Conservation (phyloP, 2,797 vertebrate species). For the Moxostoma hubbsi region DNA sequence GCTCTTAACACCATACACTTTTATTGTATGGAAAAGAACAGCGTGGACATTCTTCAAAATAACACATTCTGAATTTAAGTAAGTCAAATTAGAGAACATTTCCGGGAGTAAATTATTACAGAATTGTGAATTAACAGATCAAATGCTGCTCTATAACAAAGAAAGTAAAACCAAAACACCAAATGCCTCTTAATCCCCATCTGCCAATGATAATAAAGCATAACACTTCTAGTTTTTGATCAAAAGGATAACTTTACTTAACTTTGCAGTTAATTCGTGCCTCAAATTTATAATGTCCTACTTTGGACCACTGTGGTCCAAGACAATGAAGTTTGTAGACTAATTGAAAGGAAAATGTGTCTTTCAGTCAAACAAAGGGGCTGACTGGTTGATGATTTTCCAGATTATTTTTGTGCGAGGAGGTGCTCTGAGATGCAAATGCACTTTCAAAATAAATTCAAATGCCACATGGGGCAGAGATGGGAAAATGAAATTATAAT, state of each 20-base stretch:
- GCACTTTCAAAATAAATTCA: conserved; percentile 19
- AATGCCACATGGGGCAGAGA: conserved; percentile 32
- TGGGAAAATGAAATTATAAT: conserved; percentile 29
- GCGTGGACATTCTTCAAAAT: too few species aligned
- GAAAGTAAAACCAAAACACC: conserved; percentile 9
- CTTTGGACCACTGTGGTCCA: neutral
- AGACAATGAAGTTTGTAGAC: conserved; percentile 21
- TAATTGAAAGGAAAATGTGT: conserved; percentile 34
- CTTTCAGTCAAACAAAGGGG: conserved; percentile 23
- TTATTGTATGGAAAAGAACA: too few species aligned
- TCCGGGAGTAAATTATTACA: too few species aligned
- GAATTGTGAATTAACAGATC: neutral
- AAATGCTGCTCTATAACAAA: neutral
- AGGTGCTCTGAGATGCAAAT: conserved; percentile 44
- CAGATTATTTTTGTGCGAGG: conserved; percentile 2
- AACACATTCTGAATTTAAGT: too few species aligned
- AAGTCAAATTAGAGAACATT: too few species aligned
- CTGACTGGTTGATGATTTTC: conserved; percentile 20
- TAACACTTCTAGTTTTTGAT: conserved; percentile 24
- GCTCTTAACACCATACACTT: too few species aligned
- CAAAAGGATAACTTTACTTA: conserved; percentile 28
- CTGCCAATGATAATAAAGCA: conserved; percentile 32
- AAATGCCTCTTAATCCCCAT: conserved; percentile 36
- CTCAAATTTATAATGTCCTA: neutral
- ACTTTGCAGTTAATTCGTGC: conserved; percentile 9